phyloP scores from a whole-genome alignment of 2,113 vertebrate species.

The Daubentonia madagascariensis region DNA sequence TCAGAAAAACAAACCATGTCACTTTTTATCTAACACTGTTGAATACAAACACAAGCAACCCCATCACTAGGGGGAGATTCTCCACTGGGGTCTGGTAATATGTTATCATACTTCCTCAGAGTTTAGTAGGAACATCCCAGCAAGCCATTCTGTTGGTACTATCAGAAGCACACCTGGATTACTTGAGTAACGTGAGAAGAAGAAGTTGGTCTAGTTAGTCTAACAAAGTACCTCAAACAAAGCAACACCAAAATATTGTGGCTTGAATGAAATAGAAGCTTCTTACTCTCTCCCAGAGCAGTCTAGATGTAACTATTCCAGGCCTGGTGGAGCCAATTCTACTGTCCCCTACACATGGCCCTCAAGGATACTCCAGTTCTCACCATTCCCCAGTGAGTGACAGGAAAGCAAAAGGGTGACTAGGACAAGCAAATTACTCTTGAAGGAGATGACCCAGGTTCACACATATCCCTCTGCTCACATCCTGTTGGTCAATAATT shows the following conservation, averaged over 20 bases:
- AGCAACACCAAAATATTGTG: neutral
- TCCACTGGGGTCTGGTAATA: neutral
- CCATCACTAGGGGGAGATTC: neutral
- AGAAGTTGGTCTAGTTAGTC: neutral
- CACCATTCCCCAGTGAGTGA: neutral
- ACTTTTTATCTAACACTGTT: neutral
- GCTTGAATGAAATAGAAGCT: neutral
- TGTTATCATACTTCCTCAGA: neutral
- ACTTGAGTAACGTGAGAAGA: neutral
- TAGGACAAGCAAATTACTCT: neutral
- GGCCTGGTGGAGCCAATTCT: neutral
- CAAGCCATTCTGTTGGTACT: neutral
- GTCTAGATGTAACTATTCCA: neutral
- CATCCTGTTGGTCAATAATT: neutral
- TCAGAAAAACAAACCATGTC: neutral
- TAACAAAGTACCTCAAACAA: neutral
- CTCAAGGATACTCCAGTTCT: neutral
- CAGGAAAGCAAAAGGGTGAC: neutral
- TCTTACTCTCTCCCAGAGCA: neutral
- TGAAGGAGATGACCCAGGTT: neutral
- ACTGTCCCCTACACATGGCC: neutral
- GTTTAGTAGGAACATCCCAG: neutral
- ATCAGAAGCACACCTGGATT: neutral
- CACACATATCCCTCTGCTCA: neutral
- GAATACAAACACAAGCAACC: neutral